Evolutionary conservation across 2,113 vertebrate genomes (phyloP), one percentile per base, ranked within the genome.

Genomic region (Engystomops pustulosus): DNA sequence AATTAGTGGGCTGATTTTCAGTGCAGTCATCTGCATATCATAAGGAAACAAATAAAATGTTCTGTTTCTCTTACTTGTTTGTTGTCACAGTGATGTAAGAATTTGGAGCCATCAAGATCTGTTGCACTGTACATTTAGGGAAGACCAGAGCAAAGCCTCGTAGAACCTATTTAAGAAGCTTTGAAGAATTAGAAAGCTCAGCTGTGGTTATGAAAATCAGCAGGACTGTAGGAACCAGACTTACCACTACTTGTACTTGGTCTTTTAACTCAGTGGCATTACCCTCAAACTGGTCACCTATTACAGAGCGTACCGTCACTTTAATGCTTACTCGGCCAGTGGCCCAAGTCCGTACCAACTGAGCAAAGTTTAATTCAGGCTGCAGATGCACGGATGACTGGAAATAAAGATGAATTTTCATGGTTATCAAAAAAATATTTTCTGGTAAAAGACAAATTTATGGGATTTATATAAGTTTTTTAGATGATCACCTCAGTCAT

Each of bases 211-310:
- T 2, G 2, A 69, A 2, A 20, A 69, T 69, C 3, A 2, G 67
- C 2, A 69, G 67, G 38, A 30, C 25, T 6, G 6, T 20, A 32
- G 6, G 17, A 18, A 18, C 34, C 14, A 34, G 41, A 1, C 89
- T 88, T 88, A 93, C 92, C 89, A 92, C 87, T 18, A 94, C 91
- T 78, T 94, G 93, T 74, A 94, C 86, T 89, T 94, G 92, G 45
- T 93, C 91, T 4, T 86, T 89, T 10, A 93, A 80, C 58, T 92
- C 89, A 11, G 76, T 44, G 11, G 85, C 44, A 45, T 79, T 80
- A 3, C 87, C 88, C 80, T 90, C 91, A 30, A 90, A 89, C 81
- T 93, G 92, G n/a, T 82, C 87, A 23, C 80, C 77, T 6, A 87
- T 84, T 3, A 86, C 71, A 18, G 91, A 88, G 45, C 27, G 90